These are phyloP conservation scores for Excalfactoria chinensis DNA, from an alignment of 2,113 vertebrate species.

Conservation along the genomic window DNA sequence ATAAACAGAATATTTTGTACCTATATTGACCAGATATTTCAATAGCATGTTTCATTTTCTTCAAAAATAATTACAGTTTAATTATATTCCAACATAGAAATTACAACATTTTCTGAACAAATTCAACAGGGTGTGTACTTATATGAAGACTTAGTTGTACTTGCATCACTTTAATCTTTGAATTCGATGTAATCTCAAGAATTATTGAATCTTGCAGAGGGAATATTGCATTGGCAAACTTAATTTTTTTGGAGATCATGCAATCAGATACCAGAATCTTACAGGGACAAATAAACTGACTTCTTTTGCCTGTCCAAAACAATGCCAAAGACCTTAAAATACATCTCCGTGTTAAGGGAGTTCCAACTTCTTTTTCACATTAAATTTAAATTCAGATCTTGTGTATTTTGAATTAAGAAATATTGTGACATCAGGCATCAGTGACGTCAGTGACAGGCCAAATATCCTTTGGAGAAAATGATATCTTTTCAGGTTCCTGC, in stretches of 20 bases:
- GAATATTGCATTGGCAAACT: neutral
- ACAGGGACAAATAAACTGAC: neutral
- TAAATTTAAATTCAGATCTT: neutral
- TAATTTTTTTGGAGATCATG: neutral
- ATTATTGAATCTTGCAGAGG: neutral
- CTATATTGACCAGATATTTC: neutral
- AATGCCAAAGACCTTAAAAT: neutral
- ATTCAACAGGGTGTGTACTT: neutral
- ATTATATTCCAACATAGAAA: neutral
- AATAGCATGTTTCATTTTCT: neutral
- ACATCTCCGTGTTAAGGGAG: neutral
- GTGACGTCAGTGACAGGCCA: neutral
- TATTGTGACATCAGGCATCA: neutral
- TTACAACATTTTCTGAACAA: neutral
- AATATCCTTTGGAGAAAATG: neutral
- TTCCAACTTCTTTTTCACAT: neutral
- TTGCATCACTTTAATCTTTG: neutral
- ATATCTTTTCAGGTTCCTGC: neutral
- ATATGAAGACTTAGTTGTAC: neutral
- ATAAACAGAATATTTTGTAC: neutral
- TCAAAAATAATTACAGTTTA: neutral
- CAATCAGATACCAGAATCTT: neutral
- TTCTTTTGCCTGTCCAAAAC: neutral
- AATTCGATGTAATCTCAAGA: neutral
- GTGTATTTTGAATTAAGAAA: neutral